Evolutionary conservation across 2,113 vertebrate genomes (phyloP), one percentile per base, ranked within the genome.

Genomic region (Diadophis punctatus): DNA sequence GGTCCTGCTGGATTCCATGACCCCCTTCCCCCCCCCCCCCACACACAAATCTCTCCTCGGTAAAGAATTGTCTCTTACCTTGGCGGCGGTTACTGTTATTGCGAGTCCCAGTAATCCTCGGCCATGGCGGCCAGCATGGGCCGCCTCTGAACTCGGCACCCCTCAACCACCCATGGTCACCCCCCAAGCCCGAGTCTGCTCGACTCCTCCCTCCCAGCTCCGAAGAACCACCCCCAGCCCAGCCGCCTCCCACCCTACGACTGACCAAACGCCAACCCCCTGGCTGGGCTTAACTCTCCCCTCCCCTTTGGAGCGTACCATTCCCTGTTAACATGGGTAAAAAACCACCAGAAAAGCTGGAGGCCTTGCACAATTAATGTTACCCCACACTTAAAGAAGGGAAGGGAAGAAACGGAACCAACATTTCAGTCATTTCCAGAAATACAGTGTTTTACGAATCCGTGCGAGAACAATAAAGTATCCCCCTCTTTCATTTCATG

Each of bases 81-180:
- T 30, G 80, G 74, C 88, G 80, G 74, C 88, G 74, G 53, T 88
- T 60, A 43, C 46, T 60, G 87, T 53, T 86, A 60, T 52, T 52
- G 53, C 53, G 90, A 89, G 93, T 93, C 93, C 93, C 93, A 93
- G 34, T 93, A 93, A 46, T 93, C 93, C 93, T 93, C 93, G 86
- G 93, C 93, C 93, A 93, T 93, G 93, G 93, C 90, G 87, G 87
- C 93, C 93, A 49, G 74, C 90, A 86, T 56, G 87, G 89, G 92
- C 92, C 93, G 68, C 90, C 55, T 58, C 87, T 60, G 90, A 87
- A 86, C 90, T 88, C 68, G 68, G 87, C 90, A 86, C 93, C 93
- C 68, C 90, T 93, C 93, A 93, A 87, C 93, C 93, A 87, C 87
- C 93, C 93, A 93, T 93, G 93, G 74, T 68, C 90, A 22, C 63